Evolutionary conservation across 1,140 invertebrate genomes (phyloP).

Genomic region (Scaptodrosophila lebanonensis): DNA sequence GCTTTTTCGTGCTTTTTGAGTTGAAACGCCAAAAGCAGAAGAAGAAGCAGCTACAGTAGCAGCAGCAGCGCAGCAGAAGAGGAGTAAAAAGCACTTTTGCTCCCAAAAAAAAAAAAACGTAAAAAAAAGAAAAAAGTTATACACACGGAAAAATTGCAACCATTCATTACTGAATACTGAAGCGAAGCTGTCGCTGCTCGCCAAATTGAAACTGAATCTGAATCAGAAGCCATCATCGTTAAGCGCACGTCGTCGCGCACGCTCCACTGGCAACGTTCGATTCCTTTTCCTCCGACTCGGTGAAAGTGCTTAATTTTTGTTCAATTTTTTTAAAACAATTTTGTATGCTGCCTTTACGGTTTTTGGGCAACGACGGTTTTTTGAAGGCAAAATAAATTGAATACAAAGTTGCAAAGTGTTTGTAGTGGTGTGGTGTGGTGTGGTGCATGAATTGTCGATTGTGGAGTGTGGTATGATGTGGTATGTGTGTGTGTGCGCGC

Average conservation of each 20-base stretch:
- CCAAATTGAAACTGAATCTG: conserved; percentile 17
- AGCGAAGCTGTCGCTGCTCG: conserved; percentile 41
- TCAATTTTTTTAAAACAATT: too few relatives aligned
- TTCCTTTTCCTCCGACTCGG: too few relatives aligned
- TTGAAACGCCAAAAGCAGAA: conserved; percentile 18
- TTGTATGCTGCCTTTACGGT: too few relatives aligned
- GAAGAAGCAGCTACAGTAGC: conserved; percentile 23
- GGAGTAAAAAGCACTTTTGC: conserved; percentile 39
- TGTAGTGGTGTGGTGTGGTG: neutral
- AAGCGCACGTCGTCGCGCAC: conserved; percentile 9
- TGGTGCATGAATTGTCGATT: conserved; percentile 2
- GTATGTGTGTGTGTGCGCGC: conserved; percentile 7
- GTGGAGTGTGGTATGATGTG: conserved; percentile 15
- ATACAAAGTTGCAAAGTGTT: too few relatives aligned
- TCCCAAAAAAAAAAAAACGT: conserved; percentile 7
- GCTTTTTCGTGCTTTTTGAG: conserved; percentile 30
- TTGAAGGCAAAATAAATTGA: too few relatives aligned
- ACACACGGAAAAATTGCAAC: conserved; percentile 72
- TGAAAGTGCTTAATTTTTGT: too few relatives aligned
- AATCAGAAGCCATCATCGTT: conserved; percentile 34
- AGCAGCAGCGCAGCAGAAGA: conserved; percentile 17
- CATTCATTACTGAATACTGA: conserved; percentile 66
- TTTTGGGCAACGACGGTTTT: too few relatives aligned
- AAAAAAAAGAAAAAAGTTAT: conserved; percentile 51
- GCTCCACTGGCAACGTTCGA: too few relatives aligned